Conservation (phyloP, 2,797 vertebrate genomes). For the Carapus acus region DNA sequence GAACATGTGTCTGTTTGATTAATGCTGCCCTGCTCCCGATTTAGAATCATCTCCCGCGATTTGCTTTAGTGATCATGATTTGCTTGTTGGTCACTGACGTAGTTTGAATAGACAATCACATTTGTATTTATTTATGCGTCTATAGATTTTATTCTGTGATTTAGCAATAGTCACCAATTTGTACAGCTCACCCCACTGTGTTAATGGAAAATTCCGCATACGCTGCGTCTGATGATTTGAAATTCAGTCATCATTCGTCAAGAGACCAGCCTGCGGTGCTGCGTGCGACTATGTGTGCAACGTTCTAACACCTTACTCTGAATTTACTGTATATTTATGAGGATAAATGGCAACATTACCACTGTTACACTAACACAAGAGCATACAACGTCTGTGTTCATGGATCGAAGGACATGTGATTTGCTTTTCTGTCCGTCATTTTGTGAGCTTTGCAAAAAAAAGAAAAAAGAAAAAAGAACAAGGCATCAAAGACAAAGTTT, state of each 20-base stretch:
- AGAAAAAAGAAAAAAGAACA: too few species aligned
- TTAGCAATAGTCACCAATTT: conserved; percentile 30
- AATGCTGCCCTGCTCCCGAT: conserved; percentile 18
- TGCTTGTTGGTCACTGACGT: conserved; percentile 26
- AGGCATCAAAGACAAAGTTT: conserved; percentile 9
- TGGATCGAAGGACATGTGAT: conserved; percentile 9
- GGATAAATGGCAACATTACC: conserved; percentile 15
- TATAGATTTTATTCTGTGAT: conserved; percentile 37
- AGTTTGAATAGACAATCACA: conserved; percentile 54
- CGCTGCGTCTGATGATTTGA: conserved; percentile 30
- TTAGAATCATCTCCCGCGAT: conserved; percentile 20
- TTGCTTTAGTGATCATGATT: conserved; percentile 18
- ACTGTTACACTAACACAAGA: conserved; percentile 20
- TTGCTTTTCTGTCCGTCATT: conserved; percentile 11
- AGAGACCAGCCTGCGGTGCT: conserved; percentile 15
- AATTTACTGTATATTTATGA: conserved; percentile 36
- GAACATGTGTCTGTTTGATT: conserved; percentile 18
- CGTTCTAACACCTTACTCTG: conserved; percentile 19
- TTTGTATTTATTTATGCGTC: conserved; percentile 46
- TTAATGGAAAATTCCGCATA: conserved; percentile 6
- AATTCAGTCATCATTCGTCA: conserved; percentile 17
- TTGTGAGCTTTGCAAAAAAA: conserved; percentile 27
- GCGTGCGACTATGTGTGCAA: conserved; percentile 17
- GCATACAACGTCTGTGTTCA: conserved; percentile 1
- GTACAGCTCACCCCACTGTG: conserved; percentile 29